Evolutionary conservation across 2,797 vertebrate genomes (phyloP).

Genomic region (Lithobates sylvaticus): DNA sequence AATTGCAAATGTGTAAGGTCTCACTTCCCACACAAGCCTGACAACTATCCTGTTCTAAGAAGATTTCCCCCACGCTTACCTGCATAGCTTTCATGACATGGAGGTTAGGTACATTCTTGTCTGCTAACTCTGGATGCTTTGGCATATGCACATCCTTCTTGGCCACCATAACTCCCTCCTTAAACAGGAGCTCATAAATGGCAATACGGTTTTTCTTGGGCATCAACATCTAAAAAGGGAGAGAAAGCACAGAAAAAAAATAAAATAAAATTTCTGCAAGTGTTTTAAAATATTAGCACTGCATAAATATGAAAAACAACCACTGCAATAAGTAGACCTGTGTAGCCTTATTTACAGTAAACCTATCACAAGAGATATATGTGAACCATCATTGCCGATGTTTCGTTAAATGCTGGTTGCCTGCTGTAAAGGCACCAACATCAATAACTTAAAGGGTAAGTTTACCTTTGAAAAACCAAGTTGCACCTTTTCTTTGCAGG

Average conservation of each 20-base stretch:
- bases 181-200: slow-evolving; percentile 98
- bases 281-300: background rate
- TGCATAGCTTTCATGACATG: slow-evolving; percentile 99
- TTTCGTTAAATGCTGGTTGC: no score
- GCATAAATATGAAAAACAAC: no score
- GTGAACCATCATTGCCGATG: no score
- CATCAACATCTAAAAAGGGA: slow-evolving; percentile 92
- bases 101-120: slow-evolving; percentile 98
- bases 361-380: no score
- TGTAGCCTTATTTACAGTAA: no score
- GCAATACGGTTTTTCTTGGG: slow-evolving; percentile 99
- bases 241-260: background rate
- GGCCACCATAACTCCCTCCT: slow-evolving; percentile 99
- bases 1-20: no score
- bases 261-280: background rate
- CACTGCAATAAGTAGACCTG: no score
- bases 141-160: slow-evolving; percentile 97
- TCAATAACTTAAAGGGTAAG: no score
- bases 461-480: no score
- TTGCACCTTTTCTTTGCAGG: no score
- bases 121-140: slow-evolving; percentile 94
- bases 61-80: slow-evolving; percentile 70
- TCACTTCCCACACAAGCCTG: no score
- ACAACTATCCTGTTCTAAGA: background rate
- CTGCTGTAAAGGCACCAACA: no score